Evolutionary conservation across 2,797 vertebrate genomes (phyloP), one percentile per base, ranked within the genome.

Genomic region (Rhinophrynus dorsalis): DNA sequence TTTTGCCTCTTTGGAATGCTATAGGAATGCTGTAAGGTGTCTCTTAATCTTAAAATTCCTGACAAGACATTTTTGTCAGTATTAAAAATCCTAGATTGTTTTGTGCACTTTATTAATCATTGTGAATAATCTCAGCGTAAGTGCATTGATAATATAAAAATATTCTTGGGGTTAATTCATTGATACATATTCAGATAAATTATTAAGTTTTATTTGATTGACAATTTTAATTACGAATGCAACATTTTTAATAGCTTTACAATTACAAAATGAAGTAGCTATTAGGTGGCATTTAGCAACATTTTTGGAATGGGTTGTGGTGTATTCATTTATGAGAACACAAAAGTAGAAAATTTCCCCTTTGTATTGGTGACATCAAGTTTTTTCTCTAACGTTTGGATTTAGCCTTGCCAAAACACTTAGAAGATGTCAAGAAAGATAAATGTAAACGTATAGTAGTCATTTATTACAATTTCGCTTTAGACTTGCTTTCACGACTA

Each of bases 101-200:
- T 92, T 84, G 92, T 94, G 93, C 94, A 96, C 93, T 94, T 95
- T 91, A 93, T 90, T 90, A 90, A 92, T 88, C 92, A 94, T 95
- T 92, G 93, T 96, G 94, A 94, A 91, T 91, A 92, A 86, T 94
- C 91, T 96, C 86, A 84, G 89, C 95, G 92, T 97, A 95, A 95
- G 92, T 93, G 92, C 95, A 95, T 95, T 91, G 92, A 89, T 93
- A 93, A 94, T 92, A 88, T 50, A 27, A 47, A 92, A 92, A 90
- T 15, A 64, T 80, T 88, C 89, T 84, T 79, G 84, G 90, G 93
- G 55, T 52, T 73, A 59, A 54, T 35, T 52, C 35, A 23, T 40
- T 20, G 52, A 12, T 20, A 38, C 29, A 15, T 6, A 0, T 8
- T 70, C 6, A 48, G 21, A 13, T 33, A 3, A 27, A 33, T 12